A percentile compares a stretch with the other conserved stretches of the same genome.
phyloP scores from a whole-genome alignment of 2,797 vertebrate species.

The Balearica regulorum region DNA sequence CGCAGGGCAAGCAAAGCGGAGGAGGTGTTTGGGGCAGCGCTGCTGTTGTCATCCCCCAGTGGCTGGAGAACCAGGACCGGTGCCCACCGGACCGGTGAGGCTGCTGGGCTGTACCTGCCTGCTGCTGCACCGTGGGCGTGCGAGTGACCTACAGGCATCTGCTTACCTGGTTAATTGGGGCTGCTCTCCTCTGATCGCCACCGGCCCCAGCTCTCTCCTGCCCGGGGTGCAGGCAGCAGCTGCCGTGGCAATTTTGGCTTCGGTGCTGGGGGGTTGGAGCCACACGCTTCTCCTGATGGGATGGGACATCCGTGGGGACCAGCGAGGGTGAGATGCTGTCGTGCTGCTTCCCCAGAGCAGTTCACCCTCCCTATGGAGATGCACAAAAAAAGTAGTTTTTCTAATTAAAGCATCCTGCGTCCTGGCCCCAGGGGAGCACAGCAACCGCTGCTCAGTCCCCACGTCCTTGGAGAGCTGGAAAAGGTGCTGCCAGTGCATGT shows the following conservation, averaged over 20 bases:
- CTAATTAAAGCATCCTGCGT: neutral
- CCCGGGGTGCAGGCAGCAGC: neutral
- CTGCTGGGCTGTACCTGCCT: neutral
- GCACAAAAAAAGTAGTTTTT: neutral
- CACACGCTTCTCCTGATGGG: neutral
- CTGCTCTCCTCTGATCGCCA: neutral
- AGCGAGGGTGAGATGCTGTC: fast-evolving
- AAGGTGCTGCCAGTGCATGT: fast-evolving
- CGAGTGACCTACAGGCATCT: neutral
- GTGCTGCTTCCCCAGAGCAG: neutral
- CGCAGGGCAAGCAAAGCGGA: fast-evolving
- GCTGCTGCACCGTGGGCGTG: neutral
- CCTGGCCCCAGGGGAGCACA: neutral
- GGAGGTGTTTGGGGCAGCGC: neutral
- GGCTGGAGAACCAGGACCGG: fast-evolving
- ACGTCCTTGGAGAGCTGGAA: fast-evolving
- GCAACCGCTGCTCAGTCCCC: fast-evolving
- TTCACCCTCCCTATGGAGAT: neutral
- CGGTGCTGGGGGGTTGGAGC: neutral
- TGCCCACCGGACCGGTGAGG: fast-evolving
- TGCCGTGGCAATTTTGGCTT: neutral
- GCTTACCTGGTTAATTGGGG: neutral
- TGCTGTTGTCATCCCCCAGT: fast-evolving
- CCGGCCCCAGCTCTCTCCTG: neutral
- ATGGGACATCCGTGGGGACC: neutral